Evolutionary conservation across 2,888 invertebrate species (phyloP), one percentile per base, ranked within the genome.

Genomic region (Octonoba sinensis): DNA sequence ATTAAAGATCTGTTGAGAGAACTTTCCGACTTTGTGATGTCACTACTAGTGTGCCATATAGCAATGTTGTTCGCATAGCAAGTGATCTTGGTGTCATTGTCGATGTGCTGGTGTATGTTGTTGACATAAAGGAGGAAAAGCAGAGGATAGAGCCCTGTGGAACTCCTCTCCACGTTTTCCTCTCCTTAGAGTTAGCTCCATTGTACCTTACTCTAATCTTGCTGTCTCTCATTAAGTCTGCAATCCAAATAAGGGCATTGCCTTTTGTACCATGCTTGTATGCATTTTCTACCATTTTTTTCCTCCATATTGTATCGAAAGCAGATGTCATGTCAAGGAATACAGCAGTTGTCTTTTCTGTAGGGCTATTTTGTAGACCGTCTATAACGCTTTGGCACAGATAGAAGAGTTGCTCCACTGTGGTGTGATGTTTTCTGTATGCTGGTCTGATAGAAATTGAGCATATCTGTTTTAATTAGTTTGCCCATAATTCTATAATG

Each of bases 361-460:
- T 4, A 15, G 57, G 22, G 20, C n/a, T 57, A 20, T 8, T 6
- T 20, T 57, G 57, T 57, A 57, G 15, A 4, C 57, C 57, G 22
- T 62, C 62, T 16, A 62, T 62, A 16, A 62, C 20, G 4, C 36
- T 36, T 62, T 27, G 36, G 36, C 62, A 27, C 4, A 62, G 36
- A n/a, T 62, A 62, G 36, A 62, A 62, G 36, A 36, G 27, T 62
- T 62, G 62, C 8, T 62, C 62, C 36, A 36, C 62, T 62, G 62
- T 62, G 13, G 62, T 11, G 36, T 62, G 62, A 4, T 62, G 62
- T 62, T 20, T 57, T 24, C 57, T 57, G 22, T 57, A 20, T 3
- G 57, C 57, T n/a, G n/a, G 57, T 57, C 22, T 57, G 22, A 22
- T 57, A 57, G n/a, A 57, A 57, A 57, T 8, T 57, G 20, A 20